Base-by-base conservation (phyloP, 1,140 invertebrate species). In the Rhagoletis zephyria region DNA sequence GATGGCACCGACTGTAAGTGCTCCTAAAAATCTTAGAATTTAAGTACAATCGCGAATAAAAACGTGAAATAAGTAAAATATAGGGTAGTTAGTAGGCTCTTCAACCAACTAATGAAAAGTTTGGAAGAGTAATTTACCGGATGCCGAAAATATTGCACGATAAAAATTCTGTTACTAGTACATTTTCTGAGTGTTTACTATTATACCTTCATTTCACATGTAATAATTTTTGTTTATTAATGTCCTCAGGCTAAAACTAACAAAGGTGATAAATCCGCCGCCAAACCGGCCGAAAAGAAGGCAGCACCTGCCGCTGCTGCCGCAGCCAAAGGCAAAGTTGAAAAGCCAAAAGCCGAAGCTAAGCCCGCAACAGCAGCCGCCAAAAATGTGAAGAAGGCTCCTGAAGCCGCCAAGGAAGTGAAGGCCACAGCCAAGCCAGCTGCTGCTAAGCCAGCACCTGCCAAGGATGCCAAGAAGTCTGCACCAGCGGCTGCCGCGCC, bases 401-500 rank as follows among this genome's bases (percentile, higher is more conserved):
- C 90, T 48, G 92, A 91, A 88, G 90, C 89, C 77, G 92, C 90
- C 81, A 92, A 92, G 88, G 90, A 90, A 14, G 90, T 90, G 3
- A 91, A 91, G 88, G 87, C 90, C 5, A 87, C 90, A 42, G 90
- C 90, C 5, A 92, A 92, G 86, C 88, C 90, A 7, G 89, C 90
- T 19, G 90, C 87, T 40, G 93, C 93, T 65, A 90, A 93, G 90
- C 90, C 91, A 89, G 92, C 90, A 89, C 93, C 93, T 89, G 91
- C 90, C 89, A 85, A 77, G 40, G 74, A 77, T 64, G 90, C 94
- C 89, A 93, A 94, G 90, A 94, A 94, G 90, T 93, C 93, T 87
- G 88, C 90, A 14, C 89, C 91, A 14, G 88, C 90, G 19, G 90
- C 91, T 6, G 89, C 89, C 6, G 87, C 89, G 0, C 85, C 87